Base-by-base conservation (phyloP, 30 jellyfish, hydroid and myxozoan species). In the Aurelia aurita complex sp. Pacific region DNA sequence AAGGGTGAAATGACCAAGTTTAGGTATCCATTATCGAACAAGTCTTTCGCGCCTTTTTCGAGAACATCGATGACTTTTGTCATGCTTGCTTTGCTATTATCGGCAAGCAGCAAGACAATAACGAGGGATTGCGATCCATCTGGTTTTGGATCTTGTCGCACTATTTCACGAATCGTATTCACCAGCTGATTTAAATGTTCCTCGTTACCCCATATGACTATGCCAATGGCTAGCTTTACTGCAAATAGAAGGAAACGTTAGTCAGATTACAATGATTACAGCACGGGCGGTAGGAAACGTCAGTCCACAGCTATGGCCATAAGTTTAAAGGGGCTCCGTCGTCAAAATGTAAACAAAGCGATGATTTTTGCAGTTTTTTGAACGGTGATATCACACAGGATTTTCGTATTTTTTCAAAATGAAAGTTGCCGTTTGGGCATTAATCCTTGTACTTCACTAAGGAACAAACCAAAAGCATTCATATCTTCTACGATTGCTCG, bases 211-310 rank as follows among this genome's bases (percentile, higher is more conserved):
- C 87, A 46, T 4, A 74, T 2, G 15, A 74, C 23, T 86, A 84
- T 84, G 32, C 82, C 93, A 32, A 84, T 36, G 29, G 93, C 93
- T 61, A 84, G 29, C 18, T 40, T 73, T 65, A 73, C 93, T 84
- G 87, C 76, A 73, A 71, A 23, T n/a, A 29, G 17, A 57, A 51
- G 29, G 18, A 73, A 14, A 19, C 7, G 12, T 9, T 1, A 11
- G 43, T 10, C 18, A 15, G 43, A 4, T 15, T 73, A 18, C 18
- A 3, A 68, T 18, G 62, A 16, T 19, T 0, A 13, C n/a, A 19
- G 29, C 29, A 23, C 29, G 29, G 29, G 29, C 29, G 29, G 29
- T 23, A 23, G 29, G 29, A 23, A 23, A 23, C 29, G 29, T 23
- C 29, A 23, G 29, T 23, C 29, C 29, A 23, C 29, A 23, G 29